Evolutionary conservation across 2,113 vertebrate genomes (phyloP).

Genomic region (Ceuthmochares aereus): DNA sequence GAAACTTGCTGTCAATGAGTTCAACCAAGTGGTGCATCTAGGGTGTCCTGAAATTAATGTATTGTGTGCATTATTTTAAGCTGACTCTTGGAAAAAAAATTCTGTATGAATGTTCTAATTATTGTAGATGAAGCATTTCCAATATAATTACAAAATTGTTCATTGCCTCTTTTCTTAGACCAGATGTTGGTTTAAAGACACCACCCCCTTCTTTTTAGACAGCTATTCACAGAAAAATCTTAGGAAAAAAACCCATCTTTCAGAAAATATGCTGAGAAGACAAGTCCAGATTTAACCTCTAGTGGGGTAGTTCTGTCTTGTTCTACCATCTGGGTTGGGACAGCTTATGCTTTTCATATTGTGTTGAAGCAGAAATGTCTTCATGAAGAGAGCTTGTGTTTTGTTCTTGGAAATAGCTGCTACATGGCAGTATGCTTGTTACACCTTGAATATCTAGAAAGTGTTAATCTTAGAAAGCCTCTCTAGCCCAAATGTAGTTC

Average conservation of each 20-base stretch:
- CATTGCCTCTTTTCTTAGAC: slow-evolving; percentile 55
- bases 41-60: slow-evolving; percentile 31
- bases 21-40: background rate
- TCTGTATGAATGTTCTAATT: slow-evolving; percentile 59
- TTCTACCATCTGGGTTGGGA: background rate
- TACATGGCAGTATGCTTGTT: accelerated
- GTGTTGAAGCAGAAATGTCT: background rate
- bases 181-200: slow-evolving; percentile 27
- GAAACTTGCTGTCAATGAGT: background rate
- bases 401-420: background rate
- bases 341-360: background rate
- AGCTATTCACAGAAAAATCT: slow-evolving; percentile 6
- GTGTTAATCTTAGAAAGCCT: background rate
- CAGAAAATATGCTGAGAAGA: slow-evolving; percentile 11
- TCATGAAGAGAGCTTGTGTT: accelerated
- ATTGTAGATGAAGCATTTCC: slow-evolving; percentile 58
- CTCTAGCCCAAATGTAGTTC: background rate
- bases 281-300: slow-evolving; percentile 22
- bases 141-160: slow-evolving; percentile 58
- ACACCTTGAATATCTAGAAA: background rate
- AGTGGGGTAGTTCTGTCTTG: background rate
- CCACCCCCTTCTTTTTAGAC: background rate
- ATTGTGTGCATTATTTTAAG: slow-evolving; percentile 46
- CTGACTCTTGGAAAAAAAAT: slow-evolving; percentile 30
- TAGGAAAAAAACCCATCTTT: background rate